Percentiles rank a stretch among this genome's conserved stretches.
These are phyloP conservation scores for Rhynchophorus ferrugineus DNA, from an alignment of 1,140 invertebrate species.

Conservation along the genomic window DNA sequence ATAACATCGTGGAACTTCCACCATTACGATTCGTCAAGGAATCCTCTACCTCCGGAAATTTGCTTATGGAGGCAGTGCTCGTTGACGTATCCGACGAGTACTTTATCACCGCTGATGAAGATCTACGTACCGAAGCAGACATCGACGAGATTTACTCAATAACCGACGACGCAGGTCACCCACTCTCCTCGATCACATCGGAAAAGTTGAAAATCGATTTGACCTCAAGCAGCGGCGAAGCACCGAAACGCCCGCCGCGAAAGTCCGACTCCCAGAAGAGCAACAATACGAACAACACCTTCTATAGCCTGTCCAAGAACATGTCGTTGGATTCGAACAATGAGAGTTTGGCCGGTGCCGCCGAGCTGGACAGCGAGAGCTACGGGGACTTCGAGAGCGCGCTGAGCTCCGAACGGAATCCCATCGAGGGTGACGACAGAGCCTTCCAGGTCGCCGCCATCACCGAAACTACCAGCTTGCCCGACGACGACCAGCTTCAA, in stretches of 20 bases:
- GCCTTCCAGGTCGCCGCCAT: constrained; percentile 38
- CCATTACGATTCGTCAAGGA: constrained; percentile 82
- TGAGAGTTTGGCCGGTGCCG: constrained; percentile 40
- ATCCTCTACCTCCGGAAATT: constrained; percentile 75
- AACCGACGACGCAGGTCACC: constrained; percentile 52
- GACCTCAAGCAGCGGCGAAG: constrained; percentile 30
- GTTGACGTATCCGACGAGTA: constrained; percentile 85
- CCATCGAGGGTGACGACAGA: constrained; percentile 35
- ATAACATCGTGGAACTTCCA: constrained; percentile 80
- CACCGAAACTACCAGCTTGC: constrained; percentile 34
- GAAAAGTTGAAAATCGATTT: constrained; percentile 41
- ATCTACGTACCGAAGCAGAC: constrained; percentile 74
- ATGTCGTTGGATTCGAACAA: constrained; percentile 39
- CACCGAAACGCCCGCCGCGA: constrained; percentile 42
- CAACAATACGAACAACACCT: constrained; percentile 42
- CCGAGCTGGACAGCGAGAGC: constrained; percentile 40
- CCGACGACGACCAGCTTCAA: constrained; percentile 28
- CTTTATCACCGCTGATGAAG: constrained; percentile 66
- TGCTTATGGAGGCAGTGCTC: constrained; percentile 83
- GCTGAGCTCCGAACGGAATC: constrained; percentile 45
- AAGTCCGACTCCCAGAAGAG: constrained; percentile 47
- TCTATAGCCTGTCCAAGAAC: constrained; percentile 38
- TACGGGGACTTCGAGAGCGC: constrained; percentile 53
- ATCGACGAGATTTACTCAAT: constrained; percentile 75
- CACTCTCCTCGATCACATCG: constrained; percentile 39